A percentile compares a stretch with the other conserved stretches of the same genome.
phyloP scores from a whole-genome alignment of 1,140 invertebrate species.

The Habropoda laboriosa region DNA sequence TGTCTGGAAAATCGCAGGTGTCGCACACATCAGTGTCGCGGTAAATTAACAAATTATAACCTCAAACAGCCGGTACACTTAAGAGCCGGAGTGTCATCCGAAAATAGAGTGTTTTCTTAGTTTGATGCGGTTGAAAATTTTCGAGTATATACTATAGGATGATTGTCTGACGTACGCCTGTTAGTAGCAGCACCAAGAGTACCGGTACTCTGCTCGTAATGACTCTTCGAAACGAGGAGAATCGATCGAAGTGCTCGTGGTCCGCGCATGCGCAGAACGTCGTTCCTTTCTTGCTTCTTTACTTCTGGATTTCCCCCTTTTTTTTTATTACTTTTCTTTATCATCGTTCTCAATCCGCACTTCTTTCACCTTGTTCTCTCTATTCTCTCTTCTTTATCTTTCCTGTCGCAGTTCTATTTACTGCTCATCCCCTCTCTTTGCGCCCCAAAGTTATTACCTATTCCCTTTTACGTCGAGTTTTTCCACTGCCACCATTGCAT shows the following conservation, averaged over 20 bases:
- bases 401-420: slow-evolving; percentile 8
- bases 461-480: slow-evolving; percentile 29
- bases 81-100: slow-evolving; percentile 12
- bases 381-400: background rate
- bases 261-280: slow-evolving; percentile 60
- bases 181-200: slow-evolving; percentile 58
- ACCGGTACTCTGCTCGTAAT: slow-evolving; percentile 58
- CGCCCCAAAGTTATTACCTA: slow-evolving; percentile 32
- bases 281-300: background rate
- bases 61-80: background rate
- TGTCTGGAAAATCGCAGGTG: no score
- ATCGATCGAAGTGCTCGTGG: slow-evolving; percentile 61
- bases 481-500: background rate
- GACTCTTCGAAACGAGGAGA: slow-evolving; percentile 64
- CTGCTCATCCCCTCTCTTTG: background rate
- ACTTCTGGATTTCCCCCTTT: background rate
- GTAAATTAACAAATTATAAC: no score
- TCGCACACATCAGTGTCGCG: no score
- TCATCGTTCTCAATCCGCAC: no score
- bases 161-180: slow-evolving; percentile 42
- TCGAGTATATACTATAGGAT: slow-evolving; percentile 39
- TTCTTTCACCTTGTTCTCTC: background rate
- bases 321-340: slow-evolving; percentile 14
- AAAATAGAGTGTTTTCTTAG: slow-evolving; percentile 38
- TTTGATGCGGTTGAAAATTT: slow-evolving; percentile 39